Percentiles rank a stretch among this genome's conserved stretches.
Conservation (phyloP, 2,797 vertebrate genomes). For the Diplodus sargus region DNA sequence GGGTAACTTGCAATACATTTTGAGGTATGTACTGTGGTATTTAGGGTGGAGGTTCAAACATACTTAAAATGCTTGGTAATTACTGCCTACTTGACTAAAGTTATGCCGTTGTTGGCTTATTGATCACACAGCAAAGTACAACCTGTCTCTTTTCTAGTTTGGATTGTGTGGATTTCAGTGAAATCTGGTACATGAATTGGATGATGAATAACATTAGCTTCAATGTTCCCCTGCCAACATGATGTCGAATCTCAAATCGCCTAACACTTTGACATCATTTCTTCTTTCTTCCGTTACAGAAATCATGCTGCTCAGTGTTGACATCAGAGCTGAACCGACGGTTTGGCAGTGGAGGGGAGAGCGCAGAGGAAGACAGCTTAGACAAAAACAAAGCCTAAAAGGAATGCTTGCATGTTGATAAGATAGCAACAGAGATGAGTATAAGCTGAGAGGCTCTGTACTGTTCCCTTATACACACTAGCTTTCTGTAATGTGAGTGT, state of each 20-base stretch:
- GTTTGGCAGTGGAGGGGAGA: constrained; percentile 75
- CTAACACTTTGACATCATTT: background rate
- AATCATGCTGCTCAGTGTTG: constrained; percentile 89
- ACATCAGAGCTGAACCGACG: constrained; percentile 87
- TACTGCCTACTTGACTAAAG: no score
- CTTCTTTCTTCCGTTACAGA: constrained; percentile 76
- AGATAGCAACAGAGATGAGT: background rate
- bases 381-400: constrained; percentile 87
- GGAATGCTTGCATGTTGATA: background rate
- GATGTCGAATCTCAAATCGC: background rate
- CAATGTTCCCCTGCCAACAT: background rate
- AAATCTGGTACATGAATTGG: no score
- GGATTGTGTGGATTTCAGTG: no score
- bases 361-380: constrained; percentile 72
- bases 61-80: no score
- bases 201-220: no score
- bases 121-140: no score
- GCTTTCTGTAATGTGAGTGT: background rate
- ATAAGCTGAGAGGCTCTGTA: background rate
- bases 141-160: no score
- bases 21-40: no score
- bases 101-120: no score
- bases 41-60: no score
- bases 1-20: no score
- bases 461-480: background rate